These are phyloP conservation scores for Chrysolina haemoptera DNA, from an alignment of 2,888 invertebrate genomes.

Conservation along the genomic window DNA sequence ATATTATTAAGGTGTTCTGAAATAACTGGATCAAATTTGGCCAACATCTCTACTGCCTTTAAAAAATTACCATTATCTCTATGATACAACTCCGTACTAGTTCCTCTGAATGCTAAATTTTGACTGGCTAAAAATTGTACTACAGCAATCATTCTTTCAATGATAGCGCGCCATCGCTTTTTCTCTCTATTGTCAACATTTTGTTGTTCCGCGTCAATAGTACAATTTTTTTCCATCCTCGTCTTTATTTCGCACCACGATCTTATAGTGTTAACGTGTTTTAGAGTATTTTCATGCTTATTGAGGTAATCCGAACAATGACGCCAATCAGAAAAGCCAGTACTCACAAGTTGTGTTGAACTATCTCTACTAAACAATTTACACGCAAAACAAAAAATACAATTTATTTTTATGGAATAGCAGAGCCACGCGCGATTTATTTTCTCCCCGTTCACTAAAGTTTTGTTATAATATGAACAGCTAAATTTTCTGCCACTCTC, in stretches of 20 bases:
- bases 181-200: no score
- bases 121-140: no score
- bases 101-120: background rate
- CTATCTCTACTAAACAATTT: no score
- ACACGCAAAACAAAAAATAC: conserved; percentile 28
- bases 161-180: conserved; percentile 29
- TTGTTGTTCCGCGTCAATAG: no score
- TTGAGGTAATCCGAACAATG: no score
- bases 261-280: no score
- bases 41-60: background rate
- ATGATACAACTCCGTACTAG: background rate
- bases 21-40: background rate
- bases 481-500: no score
- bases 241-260: conserved; percentile 19
- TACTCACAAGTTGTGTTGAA: no score
- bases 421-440: conserved; percentile 29
- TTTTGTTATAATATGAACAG: conserved; percentile 31
- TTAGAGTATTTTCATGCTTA: no score
- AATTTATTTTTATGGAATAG: conserved; percentile 28
- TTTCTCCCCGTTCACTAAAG: conserved; percentile 27
- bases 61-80: background rate
- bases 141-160: conserved; percentile 27
- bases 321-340: no score
- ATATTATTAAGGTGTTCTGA: background rate
- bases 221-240: conserved; percentile 26